phyloP scores from a whole-genome alignment of 2,113 vertebrate species.

The Chionomys nivalis region DNA sequence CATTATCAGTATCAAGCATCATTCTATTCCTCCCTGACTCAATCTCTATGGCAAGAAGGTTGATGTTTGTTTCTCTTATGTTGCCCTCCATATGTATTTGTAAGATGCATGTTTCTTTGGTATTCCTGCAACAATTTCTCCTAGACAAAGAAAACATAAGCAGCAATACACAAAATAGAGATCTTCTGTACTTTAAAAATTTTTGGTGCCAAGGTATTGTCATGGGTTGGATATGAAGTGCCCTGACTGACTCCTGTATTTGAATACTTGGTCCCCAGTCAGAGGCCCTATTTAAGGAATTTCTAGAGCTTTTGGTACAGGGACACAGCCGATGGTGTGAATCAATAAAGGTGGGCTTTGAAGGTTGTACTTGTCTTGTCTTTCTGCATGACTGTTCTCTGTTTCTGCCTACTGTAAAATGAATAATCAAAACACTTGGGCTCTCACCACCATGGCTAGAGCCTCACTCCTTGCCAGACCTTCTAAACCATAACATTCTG shows the following conservation, averaged over 20 bases:
- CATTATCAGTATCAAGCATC: neutral
- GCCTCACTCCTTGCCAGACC: neutral
- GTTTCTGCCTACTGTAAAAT: neutral
- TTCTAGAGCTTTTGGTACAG: neutral
- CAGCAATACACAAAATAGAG: neutral
- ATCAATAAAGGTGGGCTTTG: neutral
- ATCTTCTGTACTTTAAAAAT: neutral
- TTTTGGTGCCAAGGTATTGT: neutral
- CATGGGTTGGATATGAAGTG: neutral
- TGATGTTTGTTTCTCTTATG: neutral
- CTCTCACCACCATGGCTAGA: neutral
- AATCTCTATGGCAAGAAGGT: neutral
- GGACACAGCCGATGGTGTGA: too few relatives aligned
- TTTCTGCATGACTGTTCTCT: neutral
- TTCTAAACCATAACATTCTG: neutral
- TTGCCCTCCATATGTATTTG: neutral
- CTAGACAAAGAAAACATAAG: neutral
- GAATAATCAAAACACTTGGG: neutral
- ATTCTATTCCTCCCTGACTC: neutral
- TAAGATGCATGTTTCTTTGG: neutral
- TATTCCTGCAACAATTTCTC: neutral
- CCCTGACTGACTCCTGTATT: neutral
- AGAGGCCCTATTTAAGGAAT: neutral
- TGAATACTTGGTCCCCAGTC: neutral
- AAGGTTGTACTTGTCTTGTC: neutral